A percentile compares a stretch with the other conserved stretches of the same genome.
Evolutionary conservation across 2,888 invertebrate genomes (phyloP).

Genomic region (Timandra comae): DNA sequence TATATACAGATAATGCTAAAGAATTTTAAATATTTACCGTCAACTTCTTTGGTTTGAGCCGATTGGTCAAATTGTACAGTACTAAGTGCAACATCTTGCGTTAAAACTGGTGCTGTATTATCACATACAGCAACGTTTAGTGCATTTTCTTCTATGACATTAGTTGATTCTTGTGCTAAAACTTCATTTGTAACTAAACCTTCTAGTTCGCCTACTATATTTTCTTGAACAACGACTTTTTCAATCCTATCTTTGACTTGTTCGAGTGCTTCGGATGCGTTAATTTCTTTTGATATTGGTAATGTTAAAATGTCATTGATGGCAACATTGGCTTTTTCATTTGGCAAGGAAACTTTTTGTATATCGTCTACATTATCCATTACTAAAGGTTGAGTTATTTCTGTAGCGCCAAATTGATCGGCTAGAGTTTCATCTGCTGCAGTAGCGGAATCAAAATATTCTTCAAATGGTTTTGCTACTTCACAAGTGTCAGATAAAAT

Average conservation of each 20-base stretch:
- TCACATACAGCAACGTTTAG: not conserved
- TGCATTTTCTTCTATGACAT: not conserved
- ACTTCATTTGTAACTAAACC: not conserved
- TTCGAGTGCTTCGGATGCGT: not conserved
- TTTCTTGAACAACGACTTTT: not conserved
- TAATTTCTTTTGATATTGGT: not conserved
- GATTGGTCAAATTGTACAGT: no score
- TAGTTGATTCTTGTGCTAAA: not conserved
- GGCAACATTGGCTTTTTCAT: not conserved
- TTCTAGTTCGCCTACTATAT: not conserved
- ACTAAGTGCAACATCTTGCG: no score
- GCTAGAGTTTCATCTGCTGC: not conserved
- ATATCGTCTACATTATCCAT: not conserved
- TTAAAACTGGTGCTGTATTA: no score
- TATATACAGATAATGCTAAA: no score
- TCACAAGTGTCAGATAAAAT: conserved; percentile 1
- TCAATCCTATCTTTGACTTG: not conserved
- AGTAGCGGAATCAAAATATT: conserved; percentile 3
- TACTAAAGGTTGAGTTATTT: conserved; percentile 1
- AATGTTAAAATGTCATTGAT: not conserved
- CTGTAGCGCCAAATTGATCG: not conserved
- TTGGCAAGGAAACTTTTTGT: not conserved
- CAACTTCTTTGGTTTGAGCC: no score
- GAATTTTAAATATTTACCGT: no score
- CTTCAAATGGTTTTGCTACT: conserved; percentile 1